Evolutionary conservation across 2,113 vertebrate genomes (phyloP).

Genomic region (Sarotherodon lohbergeri): DNA sequence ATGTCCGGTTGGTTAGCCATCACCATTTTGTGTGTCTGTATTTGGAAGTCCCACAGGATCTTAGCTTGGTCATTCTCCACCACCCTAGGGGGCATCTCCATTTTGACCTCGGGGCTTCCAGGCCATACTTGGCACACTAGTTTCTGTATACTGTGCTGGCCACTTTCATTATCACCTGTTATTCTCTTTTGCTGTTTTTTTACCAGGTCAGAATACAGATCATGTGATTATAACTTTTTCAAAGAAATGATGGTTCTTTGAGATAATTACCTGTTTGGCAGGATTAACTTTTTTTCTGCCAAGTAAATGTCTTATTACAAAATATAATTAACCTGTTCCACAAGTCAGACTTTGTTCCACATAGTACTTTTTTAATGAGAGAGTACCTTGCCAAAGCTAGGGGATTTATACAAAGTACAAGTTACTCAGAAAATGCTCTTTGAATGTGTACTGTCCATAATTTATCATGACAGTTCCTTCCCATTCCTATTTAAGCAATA

Average conservation of each 20-base stretch:
- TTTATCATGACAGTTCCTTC: neutral
- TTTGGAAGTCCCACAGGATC: no score
- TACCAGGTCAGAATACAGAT: neutral
- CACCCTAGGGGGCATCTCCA: no score
- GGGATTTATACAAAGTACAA: neutral
- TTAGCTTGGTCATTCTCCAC: no score
- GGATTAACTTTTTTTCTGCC: neutral
- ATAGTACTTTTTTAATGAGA: neutral
- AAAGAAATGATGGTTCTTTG: neutral
- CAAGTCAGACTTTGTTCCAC: neutral
- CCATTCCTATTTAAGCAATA: neutral
- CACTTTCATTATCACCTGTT: neutral
- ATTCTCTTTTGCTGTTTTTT: neutral
- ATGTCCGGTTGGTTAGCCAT: neutral
- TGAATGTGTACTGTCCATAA: neutral
- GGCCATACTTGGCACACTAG: neutral
- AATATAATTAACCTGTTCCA: neutral
- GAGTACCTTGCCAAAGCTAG: neutral
- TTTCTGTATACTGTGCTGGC: neutral
- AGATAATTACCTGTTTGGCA: neutral
- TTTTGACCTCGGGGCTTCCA: neutral
- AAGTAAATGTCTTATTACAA: neutral
- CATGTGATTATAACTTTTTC: neutral
- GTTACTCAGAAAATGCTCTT: neutral
- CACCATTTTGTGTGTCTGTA: neutral